Percentiles rank a stretch among this genome's conserved stretches.
Conservation (phyloP, 2,113 vertebrate genomes). For the Corythornis cristatus region DNA sequence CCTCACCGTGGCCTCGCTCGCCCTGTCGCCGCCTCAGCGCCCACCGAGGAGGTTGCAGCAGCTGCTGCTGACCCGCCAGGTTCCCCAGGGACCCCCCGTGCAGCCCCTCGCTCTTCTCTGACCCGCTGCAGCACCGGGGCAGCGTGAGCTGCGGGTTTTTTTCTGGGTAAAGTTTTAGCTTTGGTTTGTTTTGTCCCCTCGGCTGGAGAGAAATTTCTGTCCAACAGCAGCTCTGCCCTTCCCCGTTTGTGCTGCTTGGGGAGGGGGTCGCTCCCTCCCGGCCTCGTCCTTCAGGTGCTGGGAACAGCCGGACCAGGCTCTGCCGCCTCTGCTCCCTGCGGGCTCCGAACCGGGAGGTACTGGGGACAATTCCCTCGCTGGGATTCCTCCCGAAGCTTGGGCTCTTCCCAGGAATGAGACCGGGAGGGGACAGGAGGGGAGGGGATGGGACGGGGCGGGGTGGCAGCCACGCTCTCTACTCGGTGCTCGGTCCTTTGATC, state of each 20-base stretch:
- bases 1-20: neutral
- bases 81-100: neutral
- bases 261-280: neutral
- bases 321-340: accelerated
- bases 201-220: neutral
- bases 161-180: neutral
- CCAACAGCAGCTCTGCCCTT: neutral
- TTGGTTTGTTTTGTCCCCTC: neutral
- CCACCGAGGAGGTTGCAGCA: neutral
- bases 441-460: accelerated
- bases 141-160: neutral
- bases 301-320: accelerated
- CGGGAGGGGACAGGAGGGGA: neutral
- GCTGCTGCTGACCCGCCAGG: neutral
- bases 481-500: accelerated
- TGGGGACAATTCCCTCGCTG: accelerated
- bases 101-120: too few species aligned
- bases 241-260: neutral
- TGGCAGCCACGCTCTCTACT: accelerated
- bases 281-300: accelerated
- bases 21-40: accelerated
- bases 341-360: accelerated
- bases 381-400: neutral
- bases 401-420: neutral
- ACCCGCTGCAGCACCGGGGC: neutral